These are phyloP conservation scores for Zophobas morio DNA, from an alignment of 1,140 invertebrate species.

Conservation along the genomic window DNA sequence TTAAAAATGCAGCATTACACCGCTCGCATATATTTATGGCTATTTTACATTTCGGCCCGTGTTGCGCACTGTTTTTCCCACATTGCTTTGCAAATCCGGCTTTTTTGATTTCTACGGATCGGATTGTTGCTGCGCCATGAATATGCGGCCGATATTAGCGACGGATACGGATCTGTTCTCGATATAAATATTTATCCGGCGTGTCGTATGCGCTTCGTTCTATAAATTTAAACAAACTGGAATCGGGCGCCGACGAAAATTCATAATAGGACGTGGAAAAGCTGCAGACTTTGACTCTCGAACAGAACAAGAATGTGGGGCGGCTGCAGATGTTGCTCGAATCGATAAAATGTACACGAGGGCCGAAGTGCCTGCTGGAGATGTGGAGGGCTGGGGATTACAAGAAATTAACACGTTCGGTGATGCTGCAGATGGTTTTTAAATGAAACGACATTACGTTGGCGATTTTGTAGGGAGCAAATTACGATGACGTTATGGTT, in stretches of 20 bases:
- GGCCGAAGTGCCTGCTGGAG: background rate
- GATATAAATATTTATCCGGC: slow-evolving; percentile 33
- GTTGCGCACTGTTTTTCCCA: slow-evolving; percentile 30
- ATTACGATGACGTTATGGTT: too few relatives aligned
- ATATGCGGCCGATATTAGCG: slow-evolving; percentile 18
- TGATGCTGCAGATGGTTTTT: too few relatives aligned
- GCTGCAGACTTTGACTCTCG: slow-evolving; percentile 16
- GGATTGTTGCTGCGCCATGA: slow-evolving; percentile 14
- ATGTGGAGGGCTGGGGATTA: too few relatives aligned
- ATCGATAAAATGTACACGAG: slow-evolving; percentile 20
- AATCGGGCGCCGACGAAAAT: slow-evolving; percentile 22
- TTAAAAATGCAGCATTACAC: slow-evolving; percentile 47
- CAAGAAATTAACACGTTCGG: too few relatives aligned
- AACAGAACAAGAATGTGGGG: slow-evolving; percentile 33
- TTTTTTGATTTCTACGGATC: slow-evolving; percentile 24
- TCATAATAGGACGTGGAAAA: slow-evolving; percentile 29
- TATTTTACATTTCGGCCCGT: slow-evolving; percentile 41
- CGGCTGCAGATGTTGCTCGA: slow-evolving; percentile 25
- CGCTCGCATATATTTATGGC: slow-evolving; percentile 40
- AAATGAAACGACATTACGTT: too few relatives aligned
- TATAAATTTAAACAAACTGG: slow-evolving; percentile 37
- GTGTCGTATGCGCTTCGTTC: slow-evolving; percentile 11
- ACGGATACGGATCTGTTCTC: slow-evolving; percentile 6
- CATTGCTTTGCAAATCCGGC: slow-evolving; percentile 35
- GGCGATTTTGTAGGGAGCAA: too few relatives aligned